Base-by-base conservation (phyloP, 1,140 invertebrate species). In the Lasioglossum baleicum region DNA sequence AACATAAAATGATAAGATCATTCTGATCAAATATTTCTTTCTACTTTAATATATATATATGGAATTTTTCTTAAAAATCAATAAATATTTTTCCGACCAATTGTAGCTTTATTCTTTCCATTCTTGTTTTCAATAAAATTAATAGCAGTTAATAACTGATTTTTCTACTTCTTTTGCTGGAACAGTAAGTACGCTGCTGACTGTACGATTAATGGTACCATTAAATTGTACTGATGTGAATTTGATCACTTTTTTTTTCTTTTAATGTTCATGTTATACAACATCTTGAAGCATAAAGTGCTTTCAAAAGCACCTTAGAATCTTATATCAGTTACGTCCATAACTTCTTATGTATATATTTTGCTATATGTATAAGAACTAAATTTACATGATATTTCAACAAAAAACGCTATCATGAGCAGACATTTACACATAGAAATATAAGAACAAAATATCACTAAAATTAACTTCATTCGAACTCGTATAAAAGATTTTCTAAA, bases 311-410 rank as follows among this genome's bases (percentile, higher is more conserved):
- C 84, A 86, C 69, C 80, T 81, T 74, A 76, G n/a, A 78, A 80
- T 77, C 76, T 86, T 80, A 81, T 75, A 76, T 76, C 76, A 65
- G 77, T 89, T 87, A 87, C 79, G 85, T 87, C 81, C 85, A 85
- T 87, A 84, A 80, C 84, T 89, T 86, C 82, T 86, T 87, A 78
- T 87, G 78, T 82, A 83, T 87, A 90, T 88, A 85, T n/a, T 83
- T 78, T 74, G 58, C 64, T 89, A 86, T 87, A 86, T 26, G 26
- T 90, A 87, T 80, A 87, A 82, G 73, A 88, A 87, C 87, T 91
- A 90, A 92, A 92, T 92, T 91, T 92, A 91, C 91, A 91, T 90
- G 90, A 92, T 92, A 91, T 92, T 81, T 92, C 89, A 92, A 92
- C 90, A 92, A 88, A 92, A 91, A 91, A 89, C 85, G 75, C 86